Base-by-base conservation (phyloP, 2,797 vertebrate genomes). In the Hypotaenidia okinawae region DNA sequence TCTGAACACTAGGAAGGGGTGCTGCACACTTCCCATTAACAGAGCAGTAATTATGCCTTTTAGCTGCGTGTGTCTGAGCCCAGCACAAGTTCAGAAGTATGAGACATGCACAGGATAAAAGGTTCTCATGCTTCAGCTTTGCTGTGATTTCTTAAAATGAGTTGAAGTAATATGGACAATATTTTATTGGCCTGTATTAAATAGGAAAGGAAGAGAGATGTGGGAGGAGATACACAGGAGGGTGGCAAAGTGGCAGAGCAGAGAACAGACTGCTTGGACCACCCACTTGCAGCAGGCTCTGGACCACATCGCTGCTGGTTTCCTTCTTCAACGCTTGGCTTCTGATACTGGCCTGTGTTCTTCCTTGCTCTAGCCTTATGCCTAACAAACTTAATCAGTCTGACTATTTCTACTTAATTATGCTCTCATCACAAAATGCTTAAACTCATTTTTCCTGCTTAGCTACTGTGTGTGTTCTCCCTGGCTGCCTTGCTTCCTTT, bases 271-370 rank as follows among this genome's bases (percentile, higher is more conserved):
- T 28, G 12, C 37, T 55, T 33, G 79, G 76, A 37, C 32, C 0
- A 1, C 52, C 41, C 1, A 1, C 45, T 49, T 1, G 1, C 13
- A 2, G 1, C 9, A 8, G 59, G 55, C 55, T n/a, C 43, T 43
- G 76, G 39, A 3, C 49, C 13, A 9, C 49, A 37, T 24, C 51
- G 7, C 39, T 90, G 41, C 19, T 10, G 2, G 1, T 32, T 75
- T 68, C 28, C 37, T 59, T 52, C 32, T 9, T 23, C 9, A 3
- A 1, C 0, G 0, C 24, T 9, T 54, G 51, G 7, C 15, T 81
- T 64, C 58, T 45, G 32, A 13, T 32, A 28, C 30, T 73, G 33
- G 16, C 51, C 57, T 30, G 4, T 62, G 14, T 49, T 66, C 57
- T 33, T n/a, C 23, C 49, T 69, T 74, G n/a, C 39, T 69, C 6